A percentile compares a stretch with the other conserved stretches of the same genome.
Evolutionary conservation across 2,888 invertebrate genomes (phyloP).

Genomic region (Netelia melanura): DNA sequence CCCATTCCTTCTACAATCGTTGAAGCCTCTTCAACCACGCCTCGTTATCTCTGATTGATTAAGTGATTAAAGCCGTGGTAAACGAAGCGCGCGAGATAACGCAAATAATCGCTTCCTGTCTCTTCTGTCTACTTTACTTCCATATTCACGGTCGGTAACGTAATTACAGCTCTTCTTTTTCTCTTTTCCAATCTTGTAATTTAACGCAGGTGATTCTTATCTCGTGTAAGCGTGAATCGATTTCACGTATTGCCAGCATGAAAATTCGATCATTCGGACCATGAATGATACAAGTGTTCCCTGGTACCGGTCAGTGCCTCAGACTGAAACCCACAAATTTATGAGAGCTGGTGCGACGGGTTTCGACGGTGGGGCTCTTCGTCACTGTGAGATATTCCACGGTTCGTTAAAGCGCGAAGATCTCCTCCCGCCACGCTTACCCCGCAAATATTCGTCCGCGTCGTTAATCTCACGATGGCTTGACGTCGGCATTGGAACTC

Average conservation of each 20-base stretch:
- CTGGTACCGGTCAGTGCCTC: conserved; percentile 13
- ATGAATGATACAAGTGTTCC: conserved; percentile 14
- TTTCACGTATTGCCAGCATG: conserved; percentile 16
- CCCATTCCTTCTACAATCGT: conserved; percentile 19
- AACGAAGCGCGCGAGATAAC: not conserved
- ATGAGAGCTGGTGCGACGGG: conserved; percentile 50
- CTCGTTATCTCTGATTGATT: conserved; percentile 54
- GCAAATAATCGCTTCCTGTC: not conserved
- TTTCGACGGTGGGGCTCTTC: conserved; percentile 43
- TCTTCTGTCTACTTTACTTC: not conserved
- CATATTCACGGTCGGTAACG: not conserved
- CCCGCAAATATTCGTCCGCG: conserved; percentile 56
- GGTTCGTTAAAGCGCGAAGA: conserved; percentile 72
- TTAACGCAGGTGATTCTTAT: conserved; percentile 17
- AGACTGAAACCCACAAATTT: conserved; percentile 56
- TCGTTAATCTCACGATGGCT: conserved; percentile 60
- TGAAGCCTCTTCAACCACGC: conserved; percentile 14
- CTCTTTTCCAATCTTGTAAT: conserved; percentile 1
- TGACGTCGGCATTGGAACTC: conserved; percentile 34
- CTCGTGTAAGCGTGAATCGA: conserved; percentile 11
- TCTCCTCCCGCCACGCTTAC: conserved; percentile 53
- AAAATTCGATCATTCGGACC: conserved; percentile 47
- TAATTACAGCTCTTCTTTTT: not conserved
- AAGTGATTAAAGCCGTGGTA: conserved; percentile 23
- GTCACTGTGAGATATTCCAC: conserved; percentile 68